phyloP scores from a whole-genome alignment of 37 sponge, comb jelly and placozoan genomes.

The Oscarella lobularis region DNA sequence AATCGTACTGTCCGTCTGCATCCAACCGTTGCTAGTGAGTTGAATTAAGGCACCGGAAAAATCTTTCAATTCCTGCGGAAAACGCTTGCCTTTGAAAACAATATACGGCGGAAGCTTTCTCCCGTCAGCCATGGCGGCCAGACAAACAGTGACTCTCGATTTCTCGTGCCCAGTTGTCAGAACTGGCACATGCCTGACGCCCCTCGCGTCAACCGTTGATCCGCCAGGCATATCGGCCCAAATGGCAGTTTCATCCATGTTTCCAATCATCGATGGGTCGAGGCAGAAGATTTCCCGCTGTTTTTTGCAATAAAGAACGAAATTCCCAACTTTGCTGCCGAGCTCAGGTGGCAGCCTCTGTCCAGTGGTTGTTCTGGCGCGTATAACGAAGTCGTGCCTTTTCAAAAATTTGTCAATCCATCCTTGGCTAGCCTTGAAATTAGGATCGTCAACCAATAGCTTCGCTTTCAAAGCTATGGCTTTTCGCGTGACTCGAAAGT shows the following conservation, averaged over 20 bases:
- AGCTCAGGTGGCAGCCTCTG: conserved; percentile 23
- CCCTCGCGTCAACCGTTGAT: conserved; percentile 26
- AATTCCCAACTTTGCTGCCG: conserved; percentile 16
- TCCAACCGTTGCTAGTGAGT: conserved; percentile 30
- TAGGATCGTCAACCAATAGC: not conserved
- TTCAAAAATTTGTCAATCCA: conserved; percentile 20
- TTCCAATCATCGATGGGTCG: conserved; percentile 1
- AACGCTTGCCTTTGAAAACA: conserved; percentile 39
- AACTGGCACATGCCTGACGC: conserved; percentile 33
- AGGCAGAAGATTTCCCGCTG: not conserved
- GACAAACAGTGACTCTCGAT: conserved; percentile 26
- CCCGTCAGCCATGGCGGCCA: conserved; percentile 42
- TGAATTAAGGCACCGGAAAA: conserved; percentile 21
- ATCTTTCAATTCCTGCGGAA: conserved; percentile 4
- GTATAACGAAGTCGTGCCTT: conserved; percentile 14
- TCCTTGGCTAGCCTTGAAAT: not conserved
- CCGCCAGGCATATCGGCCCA: conserved; percentile 61
- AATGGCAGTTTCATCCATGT: conserved; percentile 53
- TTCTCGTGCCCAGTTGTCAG: conserved; percentile 50
- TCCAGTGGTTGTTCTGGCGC: conserved; percentile 25
- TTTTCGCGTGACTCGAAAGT: not conserved
- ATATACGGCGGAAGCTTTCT: conserved; percentile 29
- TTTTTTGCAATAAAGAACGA: not conserved
- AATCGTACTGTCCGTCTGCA: conserved; percentile 33
- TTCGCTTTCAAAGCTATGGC: not conserved